Conservation (phyloP, 2,113 vertebrate species). For the Neolamprologus variostigma region DNA sequence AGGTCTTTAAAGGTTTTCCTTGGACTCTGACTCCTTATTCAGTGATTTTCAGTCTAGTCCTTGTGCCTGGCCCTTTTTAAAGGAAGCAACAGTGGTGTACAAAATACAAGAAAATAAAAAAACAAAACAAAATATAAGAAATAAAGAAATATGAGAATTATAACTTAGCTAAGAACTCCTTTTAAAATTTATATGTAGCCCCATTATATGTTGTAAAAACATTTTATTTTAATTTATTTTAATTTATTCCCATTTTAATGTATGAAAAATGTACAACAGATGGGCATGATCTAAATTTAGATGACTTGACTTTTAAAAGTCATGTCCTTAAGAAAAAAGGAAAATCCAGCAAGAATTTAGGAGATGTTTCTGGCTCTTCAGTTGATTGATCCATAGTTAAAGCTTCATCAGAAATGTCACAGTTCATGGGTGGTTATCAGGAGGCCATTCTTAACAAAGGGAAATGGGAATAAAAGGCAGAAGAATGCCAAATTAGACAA, state of each 20-base stretch:
- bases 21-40: background rate
- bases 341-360: background rate
- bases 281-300: background rate
- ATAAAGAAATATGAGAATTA: background rate
- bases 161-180: background rate
- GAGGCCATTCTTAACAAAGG: background rate
- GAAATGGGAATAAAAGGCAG: background rate
- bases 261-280: background rate
- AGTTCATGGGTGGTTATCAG: background rate
- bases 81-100: background rate
- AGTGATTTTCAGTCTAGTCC: background rate
- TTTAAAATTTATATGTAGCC: background rate
- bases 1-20: background rate
- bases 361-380: background rate
- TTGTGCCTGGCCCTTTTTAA: background rate
- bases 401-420: background rate
- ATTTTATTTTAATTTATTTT: background rate
- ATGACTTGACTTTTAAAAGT: background rate
- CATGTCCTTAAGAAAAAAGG: background rate
- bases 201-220: background rate
- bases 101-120: background rate
- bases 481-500: background rate
- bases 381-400: background rate
- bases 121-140: background rate
- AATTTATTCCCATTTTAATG: background rate